These are phyloP conservation scores for Ips typographus DNA, from an alignment of 1,140 invertebrate species.

Conservation along the genomic window DNA sequence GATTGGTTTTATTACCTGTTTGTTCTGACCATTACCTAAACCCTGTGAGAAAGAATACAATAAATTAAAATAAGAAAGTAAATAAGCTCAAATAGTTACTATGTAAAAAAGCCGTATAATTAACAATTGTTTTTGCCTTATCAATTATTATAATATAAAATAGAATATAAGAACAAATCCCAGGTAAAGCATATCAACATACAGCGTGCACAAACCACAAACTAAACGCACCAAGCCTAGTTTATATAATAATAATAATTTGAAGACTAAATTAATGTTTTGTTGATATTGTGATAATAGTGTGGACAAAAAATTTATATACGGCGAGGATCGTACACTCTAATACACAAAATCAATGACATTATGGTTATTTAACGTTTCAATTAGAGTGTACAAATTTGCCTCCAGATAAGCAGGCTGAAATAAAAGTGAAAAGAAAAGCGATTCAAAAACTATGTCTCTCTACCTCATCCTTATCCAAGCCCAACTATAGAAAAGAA, in stretches of 20 bases:
- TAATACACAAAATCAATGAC: no score
- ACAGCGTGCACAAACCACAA: slow-evolving; percentile 28
- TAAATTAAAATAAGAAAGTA: slow-evolving; percentile 25
- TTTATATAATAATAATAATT: no score
- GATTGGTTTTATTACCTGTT: slow-evolving; percentile 26
- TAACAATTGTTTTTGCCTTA: neutral
- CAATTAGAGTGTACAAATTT: neutral
- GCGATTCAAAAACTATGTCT: slow-evolving; percentile 45
- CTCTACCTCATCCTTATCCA: slow-evolving; percentile 83
- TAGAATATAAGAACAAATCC: neutral
- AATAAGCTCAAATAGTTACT: slow-evolving; percentile 5
- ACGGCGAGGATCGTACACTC: no score
- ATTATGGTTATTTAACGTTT: no score
- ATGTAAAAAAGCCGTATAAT: neutral
- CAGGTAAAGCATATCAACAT: slow-evolving; percentile 16
- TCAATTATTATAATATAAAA: neutral
- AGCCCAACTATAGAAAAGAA: slow-evolving; percentile 69
- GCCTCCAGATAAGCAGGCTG: neutral
- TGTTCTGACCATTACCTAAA: slow-evolving; percentile 19
- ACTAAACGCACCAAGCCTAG: slow-evolving; percentile 6
- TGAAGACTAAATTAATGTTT: no score
- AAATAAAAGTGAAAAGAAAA: slow-evolving; percentile 25
- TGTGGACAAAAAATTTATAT: no score
- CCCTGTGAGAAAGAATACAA: slow-evolving; percentile 27
- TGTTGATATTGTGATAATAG: no score